Percentiles rank a stretch among this genome's conserved stretches.
These are phyloP conservation scores for Therioaphis trifolii DNA, from an alignment of 2,888 invertebrate species.

Conservation along the genomic window DNA sequence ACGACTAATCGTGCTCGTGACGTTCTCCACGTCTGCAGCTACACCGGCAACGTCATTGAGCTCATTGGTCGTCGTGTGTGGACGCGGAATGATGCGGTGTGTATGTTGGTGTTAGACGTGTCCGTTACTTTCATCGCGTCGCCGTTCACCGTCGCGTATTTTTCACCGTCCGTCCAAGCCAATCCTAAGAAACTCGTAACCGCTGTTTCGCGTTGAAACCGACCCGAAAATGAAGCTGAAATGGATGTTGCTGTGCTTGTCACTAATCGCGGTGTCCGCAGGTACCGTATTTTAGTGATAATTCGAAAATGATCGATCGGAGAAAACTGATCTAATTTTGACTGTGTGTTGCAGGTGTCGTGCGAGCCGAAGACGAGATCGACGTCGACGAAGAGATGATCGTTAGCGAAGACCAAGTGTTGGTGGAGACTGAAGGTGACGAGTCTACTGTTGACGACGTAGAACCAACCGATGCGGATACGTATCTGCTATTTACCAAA, in stretches of 20 bases:
- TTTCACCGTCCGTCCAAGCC: background rate
- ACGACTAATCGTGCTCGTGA: constrained; percentile 49
- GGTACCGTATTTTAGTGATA: constrained; percentile 18
- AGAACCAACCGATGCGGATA: constrained; percentile 78
- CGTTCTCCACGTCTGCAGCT: constrained; percentile 58
- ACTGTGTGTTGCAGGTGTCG: constrained; percentile 68
- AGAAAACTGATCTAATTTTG: background rate
- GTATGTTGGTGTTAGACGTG: constrained; percentile 39
- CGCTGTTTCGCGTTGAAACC: background rate
- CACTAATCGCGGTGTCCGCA: constrained; percentile 19
- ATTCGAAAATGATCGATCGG: no score
- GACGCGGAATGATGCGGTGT: constrained; percentile 17
- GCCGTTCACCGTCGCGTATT: background rate
- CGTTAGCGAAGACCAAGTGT: constrained; percentile 72
- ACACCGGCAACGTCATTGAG: constrained; percentile 60
- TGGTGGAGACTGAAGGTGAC: constrained; percentile 71
- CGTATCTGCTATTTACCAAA: constrained; percentile 88
- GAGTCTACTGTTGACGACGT: constrained; percentile 74
- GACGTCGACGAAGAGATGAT: constrained; percentile 78
- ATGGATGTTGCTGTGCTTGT: constrained; percentile 51
- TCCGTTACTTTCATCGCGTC: constrained; percentile 42
- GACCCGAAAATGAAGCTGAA: constrained; percentile 35
- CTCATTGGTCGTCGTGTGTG: constrained; percentile 39
- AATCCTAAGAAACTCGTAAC: no score
- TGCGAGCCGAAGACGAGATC: constrained; percentile 79